These are phyloP conservation scores for Callionymus lyra DNA, from an alignment of 2,113 vertebrate genomes.

Conservation along the genomic window DNA sequence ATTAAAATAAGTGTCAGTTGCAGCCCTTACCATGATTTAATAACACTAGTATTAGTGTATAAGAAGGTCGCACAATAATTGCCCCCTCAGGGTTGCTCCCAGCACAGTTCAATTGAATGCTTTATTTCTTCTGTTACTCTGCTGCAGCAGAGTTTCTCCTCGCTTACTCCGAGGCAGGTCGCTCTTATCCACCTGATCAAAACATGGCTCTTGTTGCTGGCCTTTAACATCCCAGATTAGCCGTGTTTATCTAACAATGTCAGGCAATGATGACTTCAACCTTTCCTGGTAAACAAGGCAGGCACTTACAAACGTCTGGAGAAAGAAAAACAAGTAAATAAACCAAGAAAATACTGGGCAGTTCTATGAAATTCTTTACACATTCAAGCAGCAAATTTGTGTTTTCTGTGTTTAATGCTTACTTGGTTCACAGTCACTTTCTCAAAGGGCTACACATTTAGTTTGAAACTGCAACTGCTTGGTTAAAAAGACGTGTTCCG, in stretches of 20 bases:
- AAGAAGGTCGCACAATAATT: constrained; percentile 15
- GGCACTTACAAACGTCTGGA: constrained; percentile 17
- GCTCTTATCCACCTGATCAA: constrained; percentile 36
- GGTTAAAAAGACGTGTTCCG: too few species aligned
- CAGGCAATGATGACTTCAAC: constrained; percentile 19
- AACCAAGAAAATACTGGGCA: constrained; percentile 25
- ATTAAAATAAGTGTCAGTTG: too few species aligned
- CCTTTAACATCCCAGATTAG: constrained; percentile 34
- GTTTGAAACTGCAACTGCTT: too few species aligned
- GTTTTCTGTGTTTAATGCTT: too few species aligned
- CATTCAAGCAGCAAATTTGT: too few species aligned
- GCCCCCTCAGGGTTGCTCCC: not conserved
- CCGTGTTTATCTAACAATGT: constrained; percentile 44
- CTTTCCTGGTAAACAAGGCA: constrained; percentile 32
- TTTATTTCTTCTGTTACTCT: not conserved
- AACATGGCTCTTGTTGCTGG: constrained; percentile 31
- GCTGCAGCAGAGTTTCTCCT: constrained; percentile 3
- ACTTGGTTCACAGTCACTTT: too few species aligned
- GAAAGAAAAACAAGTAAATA: constrained; percentile 49
- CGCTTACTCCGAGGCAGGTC: constrained; percentile 16
- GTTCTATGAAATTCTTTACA: too few species aligned
- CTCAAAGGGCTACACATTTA: too few species aligned
- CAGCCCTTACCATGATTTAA: constrained; percentile 12
- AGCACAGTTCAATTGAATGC: constrained; percentile 3
- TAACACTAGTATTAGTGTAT: constrained; percentile 1